Base-by-base conservation (phyloP, 2,113 vertebrate genomes). In the Tamias sibiricus region DNA sequence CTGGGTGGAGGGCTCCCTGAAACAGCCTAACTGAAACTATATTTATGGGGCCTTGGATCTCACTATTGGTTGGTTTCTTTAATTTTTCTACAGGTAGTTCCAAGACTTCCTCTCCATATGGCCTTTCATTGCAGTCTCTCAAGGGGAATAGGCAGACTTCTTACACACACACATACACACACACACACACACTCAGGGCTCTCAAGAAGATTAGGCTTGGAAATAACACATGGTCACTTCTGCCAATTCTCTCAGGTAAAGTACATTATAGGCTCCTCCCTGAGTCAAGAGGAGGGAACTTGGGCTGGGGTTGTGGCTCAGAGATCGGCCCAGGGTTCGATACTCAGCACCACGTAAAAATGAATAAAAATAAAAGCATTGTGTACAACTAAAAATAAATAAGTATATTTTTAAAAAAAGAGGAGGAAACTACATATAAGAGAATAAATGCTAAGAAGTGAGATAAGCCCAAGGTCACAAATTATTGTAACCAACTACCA, bases 151-250 rank as follows among this genome's bases (percentile, higher is more conserved):
- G 71, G 74, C 59, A 76, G 42, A 71, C 10, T 52, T 93, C 22
- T 80, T 85, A 79, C 1, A 57, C 40, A 57, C 20, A 57, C 19
- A 57, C 54, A 57, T 19, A 57, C 54, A 57, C 54, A 57, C 54
- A 57, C 54, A 57, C 54, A 57, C 54, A 57, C 59, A 62, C 59
- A 24, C 24, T 75, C 37, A 17, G 37, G 54, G 62, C 22, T 87
- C 47, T 64, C 74, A 93, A 69, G 59, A 87, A 24, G 32, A 93
- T 80, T 75, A 86, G 57, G 64, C 42, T 94, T 92, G 22, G 12
- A 90, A 62, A 19, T 69, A 87, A 47, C 1, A 52, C 32, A 62
- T 49, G 47, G n/a, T 80, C 59, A 62, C 42, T 95, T 93, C 54
- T 79, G 20, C 54, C 30, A 72, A 14, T 59, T 91, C 62, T 68